These are phyloP conservation scores for Pipistrellus nathusii DNA, from an alignment of 2,797 vertebrate genomes.

Conservation along the genomic window DNA sequence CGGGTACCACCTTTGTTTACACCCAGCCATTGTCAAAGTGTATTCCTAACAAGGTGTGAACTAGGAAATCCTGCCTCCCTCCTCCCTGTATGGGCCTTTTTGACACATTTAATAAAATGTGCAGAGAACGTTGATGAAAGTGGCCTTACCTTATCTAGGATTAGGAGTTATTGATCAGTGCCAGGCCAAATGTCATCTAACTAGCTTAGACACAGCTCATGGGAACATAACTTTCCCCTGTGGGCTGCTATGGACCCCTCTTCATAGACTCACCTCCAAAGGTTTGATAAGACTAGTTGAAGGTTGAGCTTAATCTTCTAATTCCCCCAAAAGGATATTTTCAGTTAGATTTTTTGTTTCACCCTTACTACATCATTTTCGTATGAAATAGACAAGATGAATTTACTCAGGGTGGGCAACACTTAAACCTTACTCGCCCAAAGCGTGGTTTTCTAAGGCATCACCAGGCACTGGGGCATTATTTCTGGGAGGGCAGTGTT, in stretches of 20 bases:
- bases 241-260: not conserved
- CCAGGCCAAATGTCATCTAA: not conserved
- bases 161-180: not conserved
- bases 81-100: not conserved
- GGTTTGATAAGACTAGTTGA: constrained; percentile 35
- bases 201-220: not conserved
- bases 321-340: constrained; percentile 60
- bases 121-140: not conserved
- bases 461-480: not conserved
- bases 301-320: constrained; percentile 52
- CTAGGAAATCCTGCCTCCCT: not conserved
- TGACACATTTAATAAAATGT: not conserved
- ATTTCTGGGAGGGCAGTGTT: not conserved
- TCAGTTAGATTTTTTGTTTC: constrained; percentile 57
- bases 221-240: not conserved
- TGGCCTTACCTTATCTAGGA: not conserved
- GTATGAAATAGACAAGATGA: constrained; percentile 58
- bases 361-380: constrained; percentile 38
- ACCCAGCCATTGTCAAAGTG: not conserved
- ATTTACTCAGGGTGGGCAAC: constrained; percentile 51
- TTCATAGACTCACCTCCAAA: not conserved
- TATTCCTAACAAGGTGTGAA: constrained; percentile 52
- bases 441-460: not conserved
- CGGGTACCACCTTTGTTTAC: not conserved
- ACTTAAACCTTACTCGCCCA: not conserved